Base-by-base conservation (phyloP, 2,113 vertebrate species). In the Nanorana parkeri region DNA sequence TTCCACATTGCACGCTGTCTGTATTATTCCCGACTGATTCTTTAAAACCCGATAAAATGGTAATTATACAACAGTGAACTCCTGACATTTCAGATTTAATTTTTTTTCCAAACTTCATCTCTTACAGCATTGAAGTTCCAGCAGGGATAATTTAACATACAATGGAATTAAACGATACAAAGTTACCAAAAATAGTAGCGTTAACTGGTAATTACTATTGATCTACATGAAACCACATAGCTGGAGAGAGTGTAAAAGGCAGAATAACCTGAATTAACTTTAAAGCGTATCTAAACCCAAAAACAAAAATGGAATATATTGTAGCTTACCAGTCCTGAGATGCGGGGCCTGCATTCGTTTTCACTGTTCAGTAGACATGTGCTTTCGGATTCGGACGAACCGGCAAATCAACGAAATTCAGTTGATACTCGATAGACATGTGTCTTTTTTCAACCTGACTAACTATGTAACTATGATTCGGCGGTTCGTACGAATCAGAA, bases 131-230 rank as follows among this genome's bases (percentile, higher is more conserved):
- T 10, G 20, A 41, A 47, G 51, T 47, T 63, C 36, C 56, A 58
- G 19, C 24, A n/a, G 78, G 11, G 36, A 73, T n/a, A 21, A n/a
- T 72, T 17, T 60, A 29, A 19, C 68, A 51, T 63, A 63, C 23
- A 63, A 72, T 64, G 23, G 58, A 80, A 72, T n/a, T 51, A 60
- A 81, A 73, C 65, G 58, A 79, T 32, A 68, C 65, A 26, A 54
- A 61, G 58, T 26, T 29, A 54, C 78, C 21, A 64, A 72, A 72
- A 72, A 72, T 63, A 71, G 68, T 71, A 55, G 47, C 72, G 55
- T 71, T 73, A 73, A 55, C 78, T 52, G 24, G 68, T 72, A 81
- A 81, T 81, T 81, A 52, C 78, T 81, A 81, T 81, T 65, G 78
- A 81, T 81, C 78, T 54, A 6, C 24, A 28, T 17, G 24, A 81